Evolutionary conservation across 2,797 vertebrate species (phyloP).

Genomic region (Sebastes steindachneri): DNA sequence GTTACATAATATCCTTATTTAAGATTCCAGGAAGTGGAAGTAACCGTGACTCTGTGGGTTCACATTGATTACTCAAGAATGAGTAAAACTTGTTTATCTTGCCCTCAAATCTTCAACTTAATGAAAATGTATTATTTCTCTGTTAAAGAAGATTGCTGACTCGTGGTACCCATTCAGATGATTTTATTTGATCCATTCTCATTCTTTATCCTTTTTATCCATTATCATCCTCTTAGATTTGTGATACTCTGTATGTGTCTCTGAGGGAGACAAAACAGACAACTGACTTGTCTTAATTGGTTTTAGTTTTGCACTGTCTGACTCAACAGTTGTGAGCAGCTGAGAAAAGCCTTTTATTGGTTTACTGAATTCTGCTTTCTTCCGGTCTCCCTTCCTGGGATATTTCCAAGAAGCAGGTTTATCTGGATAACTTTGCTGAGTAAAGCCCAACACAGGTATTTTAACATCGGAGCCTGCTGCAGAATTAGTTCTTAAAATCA

Average conservation of each 20-base stretch:
- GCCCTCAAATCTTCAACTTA: not conserved
- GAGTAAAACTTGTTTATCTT: not conserved
- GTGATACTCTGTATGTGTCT: not conserved
- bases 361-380: not conserved
- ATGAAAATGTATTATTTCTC: slow-evolving; percentile 12
- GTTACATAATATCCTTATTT: not conserved
- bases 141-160: not conserved
- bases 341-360: not conserved
- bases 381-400: not conserved
- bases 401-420: not conserved
- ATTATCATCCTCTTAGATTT: not conserved
- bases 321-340: not conserved
- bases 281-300: not conserved
- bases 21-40: not conserved
- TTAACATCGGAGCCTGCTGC: not conserved
- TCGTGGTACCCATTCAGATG: not conserved
- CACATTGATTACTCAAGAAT: not conserved
- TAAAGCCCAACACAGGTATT: not conserved
- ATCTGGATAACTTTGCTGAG: not conserved
- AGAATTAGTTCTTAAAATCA: not conserved
- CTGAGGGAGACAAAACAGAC: not conserved
- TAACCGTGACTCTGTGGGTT: not conserved
- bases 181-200: not conserved
- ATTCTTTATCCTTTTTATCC: too few species aligned
- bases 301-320: not conserved